phyloP scores from a whole-genome alignment of 2,113 vertebrate species.

The Rhombomys opimus region DNA sequence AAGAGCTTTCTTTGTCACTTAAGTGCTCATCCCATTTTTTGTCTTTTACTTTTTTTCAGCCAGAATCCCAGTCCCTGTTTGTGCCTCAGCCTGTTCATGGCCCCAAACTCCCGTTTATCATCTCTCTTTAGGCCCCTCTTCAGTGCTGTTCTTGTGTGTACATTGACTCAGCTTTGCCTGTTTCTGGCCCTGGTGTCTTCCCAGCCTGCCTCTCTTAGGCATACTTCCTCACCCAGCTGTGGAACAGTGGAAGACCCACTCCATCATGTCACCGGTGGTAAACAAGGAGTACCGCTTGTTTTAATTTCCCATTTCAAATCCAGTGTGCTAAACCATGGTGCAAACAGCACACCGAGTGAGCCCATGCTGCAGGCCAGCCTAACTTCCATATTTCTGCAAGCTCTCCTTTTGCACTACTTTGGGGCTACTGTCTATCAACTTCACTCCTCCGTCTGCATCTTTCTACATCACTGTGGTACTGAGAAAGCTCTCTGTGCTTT shows the following conservation, averaged over 20 bases:
- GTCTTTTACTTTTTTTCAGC: not conserved
- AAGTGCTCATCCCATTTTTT: not conserved
- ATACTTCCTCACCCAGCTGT: not conserved
- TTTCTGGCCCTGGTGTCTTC: not conserved
- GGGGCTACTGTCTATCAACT: fast-evolving
- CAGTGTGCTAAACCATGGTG: not conserved
- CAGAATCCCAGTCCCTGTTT: not conserved
- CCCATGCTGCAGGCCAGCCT: fast-evolving
- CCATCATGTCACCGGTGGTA: fast-evolving
- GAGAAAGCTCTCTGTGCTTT: not conserved
- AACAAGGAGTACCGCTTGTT: not conserved
- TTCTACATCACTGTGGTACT: fast-evolving
- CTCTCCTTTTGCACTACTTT: fast-evolving
- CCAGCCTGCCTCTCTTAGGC: too few species aligned
- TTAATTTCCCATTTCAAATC: not conserved
- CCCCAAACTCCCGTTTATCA: not conserved
- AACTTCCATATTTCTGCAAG: not conserved
- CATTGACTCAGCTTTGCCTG: not conserved
- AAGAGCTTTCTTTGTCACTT: not conserved
- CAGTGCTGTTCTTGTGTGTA: not conserved
- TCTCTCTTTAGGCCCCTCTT: not conserved
- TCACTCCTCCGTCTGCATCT: not conserved
- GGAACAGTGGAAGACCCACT: not conserved
- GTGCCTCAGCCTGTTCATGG: not conserved
- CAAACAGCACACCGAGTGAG: fast-evolving